These are phyloP conservation scores for Bucorvus abyssinicus DNA, from an alignment of 2,797 vertebrate genomes.

Conservation along the genomic window DNA sequence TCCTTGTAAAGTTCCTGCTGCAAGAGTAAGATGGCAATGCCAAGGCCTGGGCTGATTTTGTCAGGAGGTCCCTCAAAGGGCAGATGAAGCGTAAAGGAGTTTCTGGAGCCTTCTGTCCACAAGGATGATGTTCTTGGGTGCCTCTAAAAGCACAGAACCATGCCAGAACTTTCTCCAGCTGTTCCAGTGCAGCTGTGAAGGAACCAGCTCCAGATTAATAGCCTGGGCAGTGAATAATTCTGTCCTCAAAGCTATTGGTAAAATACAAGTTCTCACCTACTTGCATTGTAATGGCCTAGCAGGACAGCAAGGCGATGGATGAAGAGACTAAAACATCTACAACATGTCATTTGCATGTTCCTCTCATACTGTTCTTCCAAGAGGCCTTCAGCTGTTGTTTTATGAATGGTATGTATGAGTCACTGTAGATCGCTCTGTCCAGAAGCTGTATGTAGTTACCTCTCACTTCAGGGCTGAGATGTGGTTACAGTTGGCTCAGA, in stretches of 20 bases:
- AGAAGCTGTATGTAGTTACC: neutral
- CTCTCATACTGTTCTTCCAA: neutral
- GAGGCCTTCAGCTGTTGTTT: neutral
- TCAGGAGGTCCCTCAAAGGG: neutral
- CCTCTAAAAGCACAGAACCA: neutral
- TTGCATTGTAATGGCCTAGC: neutral
- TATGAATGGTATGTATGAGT: neutral
- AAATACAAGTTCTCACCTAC: neutral
- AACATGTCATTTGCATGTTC: rapidly evolving
- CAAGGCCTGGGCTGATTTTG: neutral
- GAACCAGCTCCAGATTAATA: neutral
- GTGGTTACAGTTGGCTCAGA: neutral
- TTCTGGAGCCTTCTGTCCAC: neutral
- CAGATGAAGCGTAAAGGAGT: neutral
- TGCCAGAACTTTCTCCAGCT: neutral
- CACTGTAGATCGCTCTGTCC: neutral
- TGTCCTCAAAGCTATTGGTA: neutral
- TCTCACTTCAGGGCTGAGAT: neutral
- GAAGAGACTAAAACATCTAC: neutral
- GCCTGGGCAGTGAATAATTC: neutral
- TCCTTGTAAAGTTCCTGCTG: neutral
- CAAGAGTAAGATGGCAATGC: neutral
- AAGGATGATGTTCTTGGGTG: neutral
- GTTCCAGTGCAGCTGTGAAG: neutral
- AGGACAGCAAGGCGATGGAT: neutral